Evolutionary conservation across 2,797 vertebrate genomes (phyloP).

Genomic region (Chaunax sp.): DNA sequence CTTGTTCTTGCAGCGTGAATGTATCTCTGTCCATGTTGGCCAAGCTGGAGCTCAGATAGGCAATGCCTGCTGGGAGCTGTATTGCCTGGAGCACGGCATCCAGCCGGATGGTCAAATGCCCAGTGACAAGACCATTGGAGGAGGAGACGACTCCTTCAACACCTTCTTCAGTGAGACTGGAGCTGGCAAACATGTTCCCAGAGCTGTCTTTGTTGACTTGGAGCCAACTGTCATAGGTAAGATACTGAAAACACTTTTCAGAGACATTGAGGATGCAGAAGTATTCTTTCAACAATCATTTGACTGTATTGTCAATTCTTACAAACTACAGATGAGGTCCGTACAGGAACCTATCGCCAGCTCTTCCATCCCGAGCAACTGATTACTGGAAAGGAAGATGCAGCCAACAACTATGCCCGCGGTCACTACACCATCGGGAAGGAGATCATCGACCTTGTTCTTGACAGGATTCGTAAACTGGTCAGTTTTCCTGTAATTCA

Average conservation of each 20-base stretch:
- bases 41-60: slow-evolving; percentile 7
- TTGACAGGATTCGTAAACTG: slow-evolving; percentile 12
- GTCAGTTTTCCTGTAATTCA: neutral
- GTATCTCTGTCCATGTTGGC: slow-evolving; percentile 1
- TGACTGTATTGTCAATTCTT: too few species aligned
- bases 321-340: neutral
- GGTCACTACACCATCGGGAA: slow-evolving; percentile 16
- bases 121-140: slow-evolving; percentile 5
- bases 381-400: slow-evolving; percentile 11
- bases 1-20: neutral
- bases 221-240: neutral
- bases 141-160: slow-evolving; percentile 4
- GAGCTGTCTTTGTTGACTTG: neutral
- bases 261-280: neutral
- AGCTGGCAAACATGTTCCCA: slow-evolving; percentile 1
- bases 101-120: slow-evolving; percentile 4
- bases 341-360: slow-evolving; percentile 13
- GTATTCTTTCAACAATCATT: neutral
- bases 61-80: slow-evolving; percentile 10
- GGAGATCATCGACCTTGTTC: slow-evolving; percentile 9
- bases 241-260: neutral
- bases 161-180: slow-evolving; percentile 4
- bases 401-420: slow-evolving; percentile 9
- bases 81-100: slow-evolving; percentile 7
- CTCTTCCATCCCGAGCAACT: slow-evolving; percentile 13